Evolutionary conservation across 2,888 invertebrate species (phyloP).

Genomic region (Drosophila sordidula): DNA sequence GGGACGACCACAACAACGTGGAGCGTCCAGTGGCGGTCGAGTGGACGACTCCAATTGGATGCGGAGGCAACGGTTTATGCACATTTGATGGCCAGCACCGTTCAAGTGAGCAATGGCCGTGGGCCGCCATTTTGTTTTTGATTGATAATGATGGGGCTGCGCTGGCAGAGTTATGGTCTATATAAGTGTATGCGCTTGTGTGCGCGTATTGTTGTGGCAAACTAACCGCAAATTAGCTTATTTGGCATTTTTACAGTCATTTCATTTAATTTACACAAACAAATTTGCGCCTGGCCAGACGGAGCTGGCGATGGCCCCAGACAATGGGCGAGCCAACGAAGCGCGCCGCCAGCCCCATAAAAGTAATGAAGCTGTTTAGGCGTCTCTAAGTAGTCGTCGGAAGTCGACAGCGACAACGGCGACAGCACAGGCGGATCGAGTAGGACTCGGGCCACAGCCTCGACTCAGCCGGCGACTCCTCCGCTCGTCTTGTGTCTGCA

Average conservation of each 20-base stretch:
- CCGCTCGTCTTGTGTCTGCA: slow-evolving; percentile 31
- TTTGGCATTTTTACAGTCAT: slow-evolving; percentile 81
- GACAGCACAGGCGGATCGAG: slow-evolving; percentile 19
- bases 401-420: slow-evolving; percentile 52
- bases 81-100: slow-evolving; percentile 46
- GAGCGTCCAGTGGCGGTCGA: slow-evolving; percentile 19
- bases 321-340: slow-evolving; percentile 76
- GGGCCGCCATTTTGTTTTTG: slow-evolving; percentile 60
- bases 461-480: slow-evolving; percentile 59
- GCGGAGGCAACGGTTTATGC: slow-evolving; percentile 43
- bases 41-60: slow-evolving; percentile 29
- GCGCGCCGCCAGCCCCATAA: slow-evolving; percentile 77
- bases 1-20: slow-evolving; percentile 54
- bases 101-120: slow-evolving; percentile 59
- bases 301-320: slow-evolving; percentile 37
- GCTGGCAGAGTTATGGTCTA: slow-evolving; percentile 40
- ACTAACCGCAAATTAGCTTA: slow-evolving; percentile 80
- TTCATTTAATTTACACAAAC: slow-evolving; percentile 81
- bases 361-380: slow-evolving; percentile 82
- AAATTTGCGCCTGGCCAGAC: slow-evolving; percentile 78
- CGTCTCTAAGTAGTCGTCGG: slow-evolving; percentile 81
- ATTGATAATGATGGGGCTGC: slow-evolving; percentile 65
- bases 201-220: slow-evolving; percentile 41
- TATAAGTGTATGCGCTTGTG: slow-evolving; percentile 6
- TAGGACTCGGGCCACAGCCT: slow-evolving; percentile 33